Percentiles rank a stretch among this genome's conserved stretches.
phyloP scores from a whole-genome alignment of 2,113 vertebrate genomes.

The Campylomormyrus tamandua region DNA sequence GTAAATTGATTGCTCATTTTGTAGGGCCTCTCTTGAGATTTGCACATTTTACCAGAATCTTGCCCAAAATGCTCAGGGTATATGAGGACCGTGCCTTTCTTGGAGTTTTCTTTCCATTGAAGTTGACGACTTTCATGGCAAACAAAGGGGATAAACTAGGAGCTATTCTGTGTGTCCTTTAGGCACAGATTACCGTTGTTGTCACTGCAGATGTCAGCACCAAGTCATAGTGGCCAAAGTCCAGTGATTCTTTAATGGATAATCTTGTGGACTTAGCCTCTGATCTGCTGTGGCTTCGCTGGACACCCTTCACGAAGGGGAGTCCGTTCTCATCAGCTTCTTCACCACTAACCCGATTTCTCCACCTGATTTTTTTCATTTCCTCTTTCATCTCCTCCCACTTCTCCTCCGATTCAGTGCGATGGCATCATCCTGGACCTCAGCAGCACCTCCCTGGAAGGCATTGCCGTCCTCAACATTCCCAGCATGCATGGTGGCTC shows the following conservation, averaged over 20 bases:
- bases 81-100: neutral
- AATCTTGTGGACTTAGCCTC: neutral
- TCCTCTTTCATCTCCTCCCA: neutral
- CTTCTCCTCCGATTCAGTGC: conserved; percentile 56
- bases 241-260: neutral
- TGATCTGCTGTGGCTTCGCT: neutral
- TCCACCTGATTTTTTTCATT: neutral
- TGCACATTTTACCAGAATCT: neutral
- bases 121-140: neutral
- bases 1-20: neutral
- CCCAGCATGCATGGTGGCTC: conserved; percentile 97
- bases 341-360: neutral
- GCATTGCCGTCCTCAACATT: conserved; percentile 91
- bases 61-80: neutral
- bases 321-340: neutral
- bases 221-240: neutral
- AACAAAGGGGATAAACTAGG: neutral
- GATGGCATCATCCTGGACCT: conserved; percentile 83
- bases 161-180: neutral
- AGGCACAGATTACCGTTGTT: neutral
- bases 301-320: neutral
- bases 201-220: neutral
- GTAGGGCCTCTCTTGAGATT: neutral
- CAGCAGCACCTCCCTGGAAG: conserved; percentile 80
- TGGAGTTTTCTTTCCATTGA: neutral